Evolutionary conservation across 2,888 invertebrate genomes (phyloP), one percentile per base, ranked within the genome.

Genomic region (Drosophila limbata): DNA sequence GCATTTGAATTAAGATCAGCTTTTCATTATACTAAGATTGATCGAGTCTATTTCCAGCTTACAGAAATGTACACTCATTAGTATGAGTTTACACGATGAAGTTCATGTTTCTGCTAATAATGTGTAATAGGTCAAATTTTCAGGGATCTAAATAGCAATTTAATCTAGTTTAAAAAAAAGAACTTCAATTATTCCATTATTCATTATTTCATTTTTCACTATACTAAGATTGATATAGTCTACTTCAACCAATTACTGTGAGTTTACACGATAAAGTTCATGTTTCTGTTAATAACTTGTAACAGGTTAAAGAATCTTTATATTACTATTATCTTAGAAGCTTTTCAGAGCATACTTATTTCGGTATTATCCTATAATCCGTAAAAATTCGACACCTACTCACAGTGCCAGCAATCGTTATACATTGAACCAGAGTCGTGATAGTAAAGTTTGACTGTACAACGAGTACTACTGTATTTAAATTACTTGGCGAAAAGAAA

Each of bases 401-500:
- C 11, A 3, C 15, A 39, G 8, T 9, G 15, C 39, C 39, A 39
- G 39, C 15, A 10, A 17, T 15, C 17, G 17, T 40, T 17, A 21
- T 8, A 9, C 28, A n/a, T 28, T n/a, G 25, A 28, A 3, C 10
- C 28, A 4, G n/a, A 31, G 15, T 42, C 4, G 4, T 31, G 31
- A 15, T 40, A 59, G 13, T 31, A 8, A 10, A 17, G 3, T n/a
- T 51, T 44, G n/a, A 35, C 51, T 51, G 33, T 50, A 31, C 39
- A 52, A 15, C 52, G 40, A 19, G 17, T 55, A 17, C 42, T 51
- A 9, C 31, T 56, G 33, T 35, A 15, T 45, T 35, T 44, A 37
- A 56, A 56, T 45, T 45, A 15, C 37, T 45, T 11, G 6, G 19
- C 4, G 10, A 52, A 61, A 61, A 37, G 44, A 52, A 62, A 45